Base-by-base conservation (phyloP, 2,888 invertebrate species). In the Elmis aenea region DNA sequence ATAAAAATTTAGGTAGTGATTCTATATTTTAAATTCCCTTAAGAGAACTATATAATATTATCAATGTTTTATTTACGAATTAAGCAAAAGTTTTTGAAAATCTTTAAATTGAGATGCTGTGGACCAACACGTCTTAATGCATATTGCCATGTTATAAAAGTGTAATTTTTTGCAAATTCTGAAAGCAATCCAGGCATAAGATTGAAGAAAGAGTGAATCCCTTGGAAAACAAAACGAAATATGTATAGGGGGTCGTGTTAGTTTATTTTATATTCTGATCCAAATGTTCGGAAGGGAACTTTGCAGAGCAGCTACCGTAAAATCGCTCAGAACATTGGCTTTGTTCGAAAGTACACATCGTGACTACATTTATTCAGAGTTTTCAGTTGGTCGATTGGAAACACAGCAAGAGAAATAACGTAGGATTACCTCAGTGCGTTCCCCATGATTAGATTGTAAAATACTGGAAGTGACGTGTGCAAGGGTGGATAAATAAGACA, bases 361-460 rank as follows among this genome's bases (percentile, higher is more conserved):
- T n/a, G n/a, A n/a, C n/a, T 27, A 30, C 37, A 16, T 32, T 33
- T 35, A 23, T 28, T 13, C 13, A 26, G 38, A 37, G 24, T 29
- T n/a, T 26, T 28, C 30, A 40, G 43, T 48, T 53, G 61, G 48
- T 32, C 53, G 45, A 46, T 56, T 60, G 58, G 46, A 61, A 61
- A 67, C 62, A 66, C 66, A 64, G 63, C 64, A 56, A 64, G 67
- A 67, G 67, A 68, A 68, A 68, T 68, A 68, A 68, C 67, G 61
- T 62, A 51, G 68, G 68, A 69, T 69, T 69, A 68, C 67, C 61
- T 57, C 64, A 67, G 68, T 69, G 68, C 68, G 68, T 69, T 69
- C 67, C 66, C 68, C 67, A 69, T 70, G 70, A 70, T 70, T 70
- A 70, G 70, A 70, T 69, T 70, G 70, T 70, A 70, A 70, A 70